These are phyloP conservation scores for Conomelus anceps DNA, from an alignment of 2,888 invertebrate genomes.

Conservation along the genomic window DNA sequence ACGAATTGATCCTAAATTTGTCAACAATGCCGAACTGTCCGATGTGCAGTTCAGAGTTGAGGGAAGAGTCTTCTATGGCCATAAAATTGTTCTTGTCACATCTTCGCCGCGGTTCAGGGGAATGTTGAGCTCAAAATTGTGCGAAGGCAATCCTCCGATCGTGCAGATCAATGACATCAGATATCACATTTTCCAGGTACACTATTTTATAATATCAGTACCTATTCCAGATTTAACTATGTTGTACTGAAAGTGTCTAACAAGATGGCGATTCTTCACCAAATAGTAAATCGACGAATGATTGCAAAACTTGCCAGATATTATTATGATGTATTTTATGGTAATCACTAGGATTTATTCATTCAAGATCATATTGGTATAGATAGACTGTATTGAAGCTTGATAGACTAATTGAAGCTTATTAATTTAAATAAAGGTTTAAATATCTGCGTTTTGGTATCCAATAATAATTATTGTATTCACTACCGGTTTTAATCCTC, in stretches of 20 bases:
- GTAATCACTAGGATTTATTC: no score
- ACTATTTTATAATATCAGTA: neutral
- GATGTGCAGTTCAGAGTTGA: conserved; percentile 90
- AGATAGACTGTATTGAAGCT: no score
- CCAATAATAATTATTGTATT: no score
- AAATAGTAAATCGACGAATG: no score
- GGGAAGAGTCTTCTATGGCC: conserved; percentile 84
- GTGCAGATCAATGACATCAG: conserved; percentile 89
- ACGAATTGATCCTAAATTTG: conserved; percentile 84
- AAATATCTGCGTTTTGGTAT: no score
- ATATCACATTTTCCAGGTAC: conserved; percentile 86
- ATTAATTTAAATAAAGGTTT: no score
- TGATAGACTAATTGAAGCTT: no score
- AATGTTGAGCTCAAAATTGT: conserved; percentile 71
- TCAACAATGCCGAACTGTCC: conserved; percentile 87
- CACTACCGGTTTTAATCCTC: no score
- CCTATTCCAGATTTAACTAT: neutral
- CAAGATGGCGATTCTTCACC: no score
- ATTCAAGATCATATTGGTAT: no score
- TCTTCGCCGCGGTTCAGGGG: conserved; percentile 79
- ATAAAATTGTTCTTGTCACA: conserved; percentile 88
- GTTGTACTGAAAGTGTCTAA: neutral
- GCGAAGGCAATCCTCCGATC: conserved; percentile 69
- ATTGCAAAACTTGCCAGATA: no score
- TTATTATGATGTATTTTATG: no score